Evolutionary conservation across 2,113 vertebrate genomes (phyloP).

Genomic region (Helogale parvula): DNA sequence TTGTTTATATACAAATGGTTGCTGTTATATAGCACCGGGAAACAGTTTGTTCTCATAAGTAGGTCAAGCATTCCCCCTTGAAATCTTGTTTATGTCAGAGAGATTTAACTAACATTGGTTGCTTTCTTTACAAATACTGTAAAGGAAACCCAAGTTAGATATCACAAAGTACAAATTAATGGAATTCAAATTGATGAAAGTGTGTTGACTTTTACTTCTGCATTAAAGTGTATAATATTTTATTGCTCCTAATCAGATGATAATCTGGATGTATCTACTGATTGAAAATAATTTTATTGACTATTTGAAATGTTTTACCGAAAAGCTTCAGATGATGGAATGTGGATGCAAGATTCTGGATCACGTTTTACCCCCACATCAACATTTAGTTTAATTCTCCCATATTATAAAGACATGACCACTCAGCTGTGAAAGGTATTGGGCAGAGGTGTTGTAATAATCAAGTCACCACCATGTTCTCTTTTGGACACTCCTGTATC

Average conservation of each 20-base stretch:
- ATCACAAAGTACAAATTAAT: not conserved
- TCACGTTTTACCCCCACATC: not conserved
- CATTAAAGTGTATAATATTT: constrained; percentile 11
- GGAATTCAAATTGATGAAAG: not conserved
- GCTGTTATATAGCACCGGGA: constrained; percentile 63
- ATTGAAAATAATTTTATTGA: constrained; percentile 27
- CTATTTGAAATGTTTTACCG: constrained; percentile 40
- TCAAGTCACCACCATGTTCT: not conserved
- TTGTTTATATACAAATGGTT: constrained; percentile 75
- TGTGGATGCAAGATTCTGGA: not conserved
- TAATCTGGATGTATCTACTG: constrained; percentile 34
- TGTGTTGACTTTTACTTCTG: not conserved
- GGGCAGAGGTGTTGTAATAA: not conserved
- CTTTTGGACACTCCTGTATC: not conserved
- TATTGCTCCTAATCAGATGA: not conserved
- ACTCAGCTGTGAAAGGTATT: not conserved
- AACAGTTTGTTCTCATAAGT: constrained; percentile 71
- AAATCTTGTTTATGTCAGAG: constrained; percentile 70
- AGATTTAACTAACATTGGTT: constrained; percentile 48
- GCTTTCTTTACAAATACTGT: constrained; percentile 49
- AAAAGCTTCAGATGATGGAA: constrained; percentile 29
- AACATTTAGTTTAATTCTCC: constrained; percentile 3
- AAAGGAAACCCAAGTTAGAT: constrained; percentile 7
- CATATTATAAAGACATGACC: not conserved
- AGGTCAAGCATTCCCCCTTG: constrained; percentile 42